Base-by-base conservation (phyloP, 1,140 invertebrate genomes). In the Penaeus japonicus region DNA sequence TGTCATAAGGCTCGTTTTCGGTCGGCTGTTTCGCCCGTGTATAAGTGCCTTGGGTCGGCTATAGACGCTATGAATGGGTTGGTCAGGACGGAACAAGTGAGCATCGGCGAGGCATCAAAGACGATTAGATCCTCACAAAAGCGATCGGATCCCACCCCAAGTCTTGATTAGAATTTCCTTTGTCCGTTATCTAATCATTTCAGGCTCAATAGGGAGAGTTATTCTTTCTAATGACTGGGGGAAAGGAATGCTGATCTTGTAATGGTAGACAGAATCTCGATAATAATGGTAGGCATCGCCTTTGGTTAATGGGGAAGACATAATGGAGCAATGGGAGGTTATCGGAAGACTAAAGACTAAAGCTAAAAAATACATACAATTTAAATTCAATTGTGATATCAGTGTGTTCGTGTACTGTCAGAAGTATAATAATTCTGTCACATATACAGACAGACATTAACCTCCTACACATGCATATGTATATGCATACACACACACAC, bases 51-150 rank as follows among this genome's bases (percentile, higher is more conserved):
- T 27, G 35, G 53, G 65, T 35, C 22, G n/a, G 39, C 70, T 75
- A 88, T 57, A 62, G 80, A 39, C 65, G 47, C 87, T 83, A 62
- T 75, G 80, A 88, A 88, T 88, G 87, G 87, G 70, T 88, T 88
- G 87, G 87, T 59, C 87, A 77, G 80, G 65, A 88, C 80, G 87
- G 87, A 88, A 84, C 87, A 88, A 88, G 87, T 83, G 87, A 88
- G 87, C 87, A 88, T 88, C 87, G 87, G 65, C 47, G 80, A 88
- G 87, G 87, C 87, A 88, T 88, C 87, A 88, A 80, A 83, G 87
- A 65, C 80, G 87, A 88, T 88, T 88, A 88, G 80, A 88, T 88
- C 65, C 81, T 78, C 87, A 88, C 87, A 88, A 88, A 88, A 84
- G 87, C 87, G 87, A 88, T 88, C 87, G 84, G 87, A 88, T 88